Evolutionary conservation across 2,888 invertebrate species (phyloP).

Genomic region (Lasioglossum pauxillum): DNA sequence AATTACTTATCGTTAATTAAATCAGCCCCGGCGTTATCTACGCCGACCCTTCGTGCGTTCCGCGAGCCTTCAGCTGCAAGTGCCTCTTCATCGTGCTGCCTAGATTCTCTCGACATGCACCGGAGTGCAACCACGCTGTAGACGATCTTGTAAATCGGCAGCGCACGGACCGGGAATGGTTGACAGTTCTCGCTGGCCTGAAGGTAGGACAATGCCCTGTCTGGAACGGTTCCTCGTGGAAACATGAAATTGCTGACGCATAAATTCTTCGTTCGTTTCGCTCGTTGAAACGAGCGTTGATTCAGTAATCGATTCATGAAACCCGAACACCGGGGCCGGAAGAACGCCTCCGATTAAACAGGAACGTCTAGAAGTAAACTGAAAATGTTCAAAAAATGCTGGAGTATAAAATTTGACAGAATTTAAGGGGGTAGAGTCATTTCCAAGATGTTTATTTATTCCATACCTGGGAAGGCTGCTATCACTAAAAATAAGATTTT

Average conservation of each 20-base stretch:
- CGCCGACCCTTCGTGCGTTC: constrained; percentile 26
- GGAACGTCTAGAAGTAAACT: not conserved
- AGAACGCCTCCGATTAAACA: not conserved
- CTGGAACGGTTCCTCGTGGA: not conserved
- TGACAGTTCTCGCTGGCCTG: not conserved
- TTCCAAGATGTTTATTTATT: no score
- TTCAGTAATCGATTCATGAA: not conserved
- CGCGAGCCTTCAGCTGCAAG: constrained; percentile 33
- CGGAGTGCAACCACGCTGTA: not conserved
- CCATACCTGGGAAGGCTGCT: no score
- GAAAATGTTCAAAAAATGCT: no score
- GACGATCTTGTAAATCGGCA: constrained; percentile 13
- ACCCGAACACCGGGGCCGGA: not conserved
- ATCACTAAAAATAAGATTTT: no score
- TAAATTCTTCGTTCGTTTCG: not conserved
- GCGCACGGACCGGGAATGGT: not conserved
- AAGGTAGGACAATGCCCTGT: not conserved
- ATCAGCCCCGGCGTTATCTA: constrained; percentile 58
- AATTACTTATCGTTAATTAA: constrained; percentile 75
- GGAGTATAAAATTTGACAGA: no score
- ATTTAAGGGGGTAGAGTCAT: no score
- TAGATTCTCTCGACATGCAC: constrained; percentile 17
- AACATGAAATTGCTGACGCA: not conserved
- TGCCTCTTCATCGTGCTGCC: constrained; percentile 25
- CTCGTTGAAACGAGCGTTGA: not conserved